These are phyloP conservation scores for Sus cebifrons DNA, from an alignment of 2,797 vertebrate genomes.

Conservation along the genomic window DNA sequence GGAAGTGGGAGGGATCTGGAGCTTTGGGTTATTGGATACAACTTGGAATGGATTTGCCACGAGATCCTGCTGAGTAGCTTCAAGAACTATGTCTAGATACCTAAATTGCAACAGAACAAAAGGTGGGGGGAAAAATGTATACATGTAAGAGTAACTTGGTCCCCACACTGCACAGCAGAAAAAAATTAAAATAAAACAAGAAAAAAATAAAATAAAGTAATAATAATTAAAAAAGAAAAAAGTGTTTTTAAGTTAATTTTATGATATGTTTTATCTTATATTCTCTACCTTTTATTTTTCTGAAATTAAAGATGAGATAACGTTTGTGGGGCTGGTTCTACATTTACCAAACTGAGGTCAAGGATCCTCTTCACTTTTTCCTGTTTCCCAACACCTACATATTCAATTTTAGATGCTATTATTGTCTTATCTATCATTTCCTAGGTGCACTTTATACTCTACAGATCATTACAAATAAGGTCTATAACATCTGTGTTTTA, in stretches of 20 bases:
- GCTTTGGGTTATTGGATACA: no score
- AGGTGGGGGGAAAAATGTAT: no score
- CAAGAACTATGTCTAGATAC: no score
- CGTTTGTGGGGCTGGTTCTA: neutral
- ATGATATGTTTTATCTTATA: neutral
- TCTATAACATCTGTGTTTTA: neutral
- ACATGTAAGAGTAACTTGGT: no score
- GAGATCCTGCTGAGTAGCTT: no score
- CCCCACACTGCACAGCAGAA: no score
- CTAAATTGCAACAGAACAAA: no score
- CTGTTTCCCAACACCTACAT: neutral
- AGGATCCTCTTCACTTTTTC: neutral
- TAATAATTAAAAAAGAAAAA: neutral
- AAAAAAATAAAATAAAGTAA: no score
- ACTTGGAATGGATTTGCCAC: no score
- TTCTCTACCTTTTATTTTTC: conserved; percentile 40
- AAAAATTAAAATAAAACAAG: no score
- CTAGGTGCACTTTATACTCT: neutral
- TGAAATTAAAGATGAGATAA: neutral
- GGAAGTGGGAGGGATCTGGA: no score
- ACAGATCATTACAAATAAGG: neutral
- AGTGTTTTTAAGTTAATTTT: neutral
- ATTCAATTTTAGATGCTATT: neutral
- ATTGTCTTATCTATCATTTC: neutral
- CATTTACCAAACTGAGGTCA: neutral